These are phyloP conservation scores for Didymodactylos carnosus DNA, from an alignment of 2,888 invertebrate species.

Conservation along the genomic window DNA sequence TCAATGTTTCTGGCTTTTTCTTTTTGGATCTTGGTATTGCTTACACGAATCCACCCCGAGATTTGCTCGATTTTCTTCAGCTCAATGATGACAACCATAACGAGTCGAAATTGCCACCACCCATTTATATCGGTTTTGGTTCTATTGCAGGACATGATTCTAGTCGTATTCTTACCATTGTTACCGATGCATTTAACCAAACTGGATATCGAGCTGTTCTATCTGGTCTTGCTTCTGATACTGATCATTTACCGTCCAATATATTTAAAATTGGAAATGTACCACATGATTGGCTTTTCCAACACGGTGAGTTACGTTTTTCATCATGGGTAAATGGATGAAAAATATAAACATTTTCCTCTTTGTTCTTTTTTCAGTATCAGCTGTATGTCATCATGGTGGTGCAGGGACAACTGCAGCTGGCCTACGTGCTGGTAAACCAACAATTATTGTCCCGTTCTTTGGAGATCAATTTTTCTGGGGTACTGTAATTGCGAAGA, in stretches of 20 bases:
- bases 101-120: neutral
- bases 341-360: neutral
- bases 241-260: neutral
- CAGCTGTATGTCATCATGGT: neutral
- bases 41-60: neutral
- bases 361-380: neutral
- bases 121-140: neutral
- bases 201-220: neutral
- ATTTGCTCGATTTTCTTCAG: neutral
- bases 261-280: neutral
- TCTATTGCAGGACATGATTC: neutral
- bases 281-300: neutral
- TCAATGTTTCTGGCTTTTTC: neutral
- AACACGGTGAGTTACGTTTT: neutral
- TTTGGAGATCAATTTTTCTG: neutral
- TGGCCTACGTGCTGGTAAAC: neutral
- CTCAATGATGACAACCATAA: neutral
- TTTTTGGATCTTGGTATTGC: neutral
- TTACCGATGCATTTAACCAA: neutral
- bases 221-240: neutral
- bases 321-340: neutral
- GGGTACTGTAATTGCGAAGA: neutral
- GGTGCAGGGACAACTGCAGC: neutral
- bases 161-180: neutral
- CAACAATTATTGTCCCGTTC: neutral